Evolutionary conservation across 1,140 invertebrate genomes (phyloP).

Genomic region (Calliphora vicina): DNA sequence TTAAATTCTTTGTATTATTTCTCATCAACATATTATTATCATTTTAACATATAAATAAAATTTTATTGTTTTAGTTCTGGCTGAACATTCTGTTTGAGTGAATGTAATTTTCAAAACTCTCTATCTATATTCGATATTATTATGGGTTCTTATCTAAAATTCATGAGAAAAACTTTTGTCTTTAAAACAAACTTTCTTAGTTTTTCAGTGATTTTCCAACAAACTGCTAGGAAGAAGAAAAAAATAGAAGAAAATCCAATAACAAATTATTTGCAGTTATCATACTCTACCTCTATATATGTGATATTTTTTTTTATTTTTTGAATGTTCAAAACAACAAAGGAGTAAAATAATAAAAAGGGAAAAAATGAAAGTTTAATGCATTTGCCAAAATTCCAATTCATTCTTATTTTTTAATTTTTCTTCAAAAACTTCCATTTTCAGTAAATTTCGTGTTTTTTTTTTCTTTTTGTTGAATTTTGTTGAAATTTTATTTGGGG

Average conservation of each 20-base stretch:
- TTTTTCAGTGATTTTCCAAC: not conserved
- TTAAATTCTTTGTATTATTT: no score
- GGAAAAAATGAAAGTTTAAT: conserved; percentile 63
- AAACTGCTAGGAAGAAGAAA: not conserved
- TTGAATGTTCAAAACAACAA: not conserved
- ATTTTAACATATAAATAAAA: no score
- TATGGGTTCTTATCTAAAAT: conserved; percentile 19
- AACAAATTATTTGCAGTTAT: conserved; percentile 32
- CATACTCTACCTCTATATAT: not conserved
- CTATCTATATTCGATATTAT: not conserved
- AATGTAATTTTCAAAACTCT: not conserved
- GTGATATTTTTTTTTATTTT: not conserved
- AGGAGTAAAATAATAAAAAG: not conserved
- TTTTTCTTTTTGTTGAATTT: conserved; percentile 19
- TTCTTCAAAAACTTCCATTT: not conserved
- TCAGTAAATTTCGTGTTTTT: conserved; percentile 29
- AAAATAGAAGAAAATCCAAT: not conserved
- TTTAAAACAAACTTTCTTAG: conserved; percentile 1
- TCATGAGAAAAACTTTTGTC: conserved; percentile 30
- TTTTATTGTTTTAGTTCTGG: not conserved
- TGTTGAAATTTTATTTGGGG: conserved; percentile 47
- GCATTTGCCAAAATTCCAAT: conserved; percentile 61
- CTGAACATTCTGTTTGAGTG: not conserved
- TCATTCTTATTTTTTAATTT: conserved; percentile 40
- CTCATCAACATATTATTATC: no score